A percentile compares a stretch with the other conserved stretches of the same genome.
phyloP scores from a whole-genome alignment of 2,888 invertebrate genomes.

The Lithophane ornitopus region DNA sequence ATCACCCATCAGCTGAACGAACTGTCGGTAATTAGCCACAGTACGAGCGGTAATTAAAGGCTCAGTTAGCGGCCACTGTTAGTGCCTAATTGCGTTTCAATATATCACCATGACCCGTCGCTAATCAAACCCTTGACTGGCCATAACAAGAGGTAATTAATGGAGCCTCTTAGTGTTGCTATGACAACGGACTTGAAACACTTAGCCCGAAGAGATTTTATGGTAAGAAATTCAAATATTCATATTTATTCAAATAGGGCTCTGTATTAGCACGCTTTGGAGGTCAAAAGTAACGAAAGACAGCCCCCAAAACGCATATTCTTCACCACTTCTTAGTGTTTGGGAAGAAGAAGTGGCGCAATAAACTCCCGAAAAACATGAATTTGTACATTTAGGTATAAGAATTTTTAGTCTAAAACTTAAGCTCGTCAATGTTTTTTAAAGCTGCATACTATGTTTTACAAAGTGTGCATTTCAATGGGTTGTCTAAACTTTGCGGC shows the following conservation, averaged over 20 bases:
- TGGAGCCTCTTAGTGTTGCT: constrained; percentile 24
- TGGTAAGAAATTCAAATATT: constrained; percentile 6
- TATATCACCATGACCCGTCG: constrained; percentile 57
- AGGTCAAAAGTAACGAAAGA: background rate
- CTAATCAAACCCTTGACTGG: constrained; percentile 62
- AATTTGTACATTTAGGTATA: no score
- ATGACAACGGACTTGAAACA: constrained; percentile 19
- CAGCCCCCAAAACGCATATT: background rate
- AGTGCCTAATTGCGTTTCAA: constrained; percentile 59
- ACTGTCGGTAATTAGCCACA: constrained; percentile 36
- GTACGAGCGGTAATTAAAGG: constrained; percentile 50
- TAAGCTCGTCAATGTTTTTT: constrained; percentile 5
- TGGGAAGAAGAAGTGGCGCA: background rate
- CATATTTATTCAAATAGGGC: constrained; percentile 11
- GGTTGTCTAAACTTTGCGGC: constrained; percentile 6
- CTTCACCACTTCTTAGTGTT: background rate
- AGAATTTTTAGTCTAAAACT: background rate
- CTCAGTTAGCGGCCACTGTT: constrained; percentile 49
- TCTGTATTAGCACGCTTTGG: background rate
- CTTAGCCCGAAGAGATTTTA: background rate
- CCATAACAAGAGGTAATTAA: constrained; percentile 55
- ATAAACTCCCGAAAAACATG: background rate
- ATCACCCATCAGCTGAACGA: constrained; percentile 4
- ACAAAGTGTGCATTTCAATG: constrained; percentile 7
- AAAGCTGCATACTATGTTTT: constrained; percentile 5